A percentile compares a stretch with the other conserved stretches of the same genome.
Conservation (phyloP, 2,797 vertebrate genomes). For the Crenuchus spilurus region DNA sequence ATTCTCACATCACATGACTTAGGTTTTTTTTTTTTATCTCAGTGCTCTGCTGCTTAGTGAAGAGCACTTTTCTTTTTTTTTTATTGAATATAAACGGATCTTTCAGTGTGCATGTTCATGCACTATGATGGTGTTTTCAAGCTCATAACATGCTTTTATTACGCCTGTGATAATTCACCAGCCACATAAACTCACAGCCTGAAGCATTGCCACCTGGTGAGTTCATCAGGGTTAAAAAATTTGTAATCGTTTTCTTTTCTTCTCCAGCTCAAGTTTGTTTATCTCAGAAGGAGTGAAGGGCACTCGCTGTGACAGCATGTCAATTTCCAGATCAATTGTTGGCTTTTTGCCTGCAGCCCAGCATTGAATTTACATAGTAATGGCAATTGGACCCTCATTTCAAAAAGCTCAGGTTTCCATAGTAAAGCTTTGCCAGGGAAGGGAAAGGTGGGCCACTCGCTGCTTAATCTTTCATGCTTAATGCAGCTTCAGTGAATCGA, state of each 20-base stretch:
- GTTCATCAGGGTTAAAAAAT: slow-evolving; percentile 55
- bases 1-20: no score
- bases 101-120: background rate
- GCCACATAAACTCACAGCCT: slow-evolving; percentile 21
- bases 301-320: slow-evolving; percentile 76
- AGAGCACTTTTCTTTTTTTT: background rate
- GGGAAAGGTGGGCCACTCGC: background rate
- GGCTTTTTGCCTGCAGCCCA: slow-evolving; percentile 73
- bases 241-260: slow-evolving; percentile 70
- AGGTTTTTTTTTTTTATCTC: no score
- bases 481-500: background rate
- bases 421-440: slow-evolving; percentile 11
- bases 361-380: slow-evolving; percentile 81
- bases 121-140: background rate
- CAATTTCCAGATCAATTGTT: slow-evolving; percentile 82
- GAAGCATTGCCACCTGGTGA: slow-evolving; percentile 39
- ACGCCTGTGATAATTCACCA: background rate
- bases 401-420: slow-evolving; percentile 23
- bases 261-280: slow-evolving; percentile 74
- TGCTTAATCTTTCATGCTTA: slow-evolving; percentile 24
- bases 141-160: background rate
- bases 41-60: background rate
- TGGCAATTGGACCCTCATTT: slow-evolving; percentile 71
- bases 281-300: slow-evolving; percentile 73
- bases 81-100: background rate